Base-by-base conservation (phyloP, 2,113 vertebrate species). In the Hipposideros armiger region DNA sequence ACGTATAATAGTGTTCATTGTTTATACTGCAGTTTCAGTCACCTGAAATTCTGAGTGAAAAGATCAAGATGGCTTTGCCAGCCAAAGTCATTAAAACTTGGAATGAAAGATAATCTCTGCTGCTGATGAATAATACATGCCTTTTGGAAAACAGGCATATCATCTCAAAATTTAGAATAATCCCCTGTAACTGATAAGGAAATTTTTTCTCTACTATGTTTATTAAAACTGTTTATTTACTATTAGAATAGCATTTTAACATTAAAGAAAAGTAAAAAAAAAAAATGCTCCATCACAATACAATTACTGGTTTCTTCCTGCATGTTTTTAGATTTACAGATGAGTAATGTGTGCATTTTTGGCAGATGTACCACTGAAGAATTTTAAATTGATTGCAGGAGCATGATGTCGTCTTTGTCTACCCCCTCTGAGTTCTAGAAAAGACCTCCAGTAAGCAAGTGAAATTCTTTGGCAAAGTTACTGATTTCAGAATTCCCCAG, bases 31-130 rank as follows among this genome's bases (percentile, higher is more conserved):
- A 58, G 10, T 83, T 77, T 87, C 45, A 66, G 50, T 67, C 56
- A 67, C 70, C 64, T 88, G 62, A 83, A 91, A 74, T 95, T 87
- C 72, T 84, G 73, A 74, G 36, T 32, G 62, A 87, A 85, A 92
- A 91, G n/a, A 78, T 69, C 13, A 67, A 69, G 30, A 40, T 69
- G 56, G 26, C 42, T 84, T 74, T 96, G 47, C 60, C 66, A 64
- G 11, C 56, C 40, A 81, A 80, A 52, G 77, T 80, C 66, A 50
- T 74, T 88, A 50, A 91, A 78, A 76, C 22, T 62, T 90, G 32
- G n/a, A 80, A 56, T 73, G 30, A 84, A 87, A 83, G 28, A 54
- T 70, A 77, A 66, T 42, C 67, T 89, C 22, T 92, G 40, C 58
- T 89, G 26, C 11, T 84, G 22, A 50, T 83, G 19, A 78, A 52